Percentiles rank a stretch among this genome's conserved stretches.
Evolutionary conservation across 1,140 invertebrate genomes (phyloP).

Genomic region (Vanessa atalanta): DNA sequence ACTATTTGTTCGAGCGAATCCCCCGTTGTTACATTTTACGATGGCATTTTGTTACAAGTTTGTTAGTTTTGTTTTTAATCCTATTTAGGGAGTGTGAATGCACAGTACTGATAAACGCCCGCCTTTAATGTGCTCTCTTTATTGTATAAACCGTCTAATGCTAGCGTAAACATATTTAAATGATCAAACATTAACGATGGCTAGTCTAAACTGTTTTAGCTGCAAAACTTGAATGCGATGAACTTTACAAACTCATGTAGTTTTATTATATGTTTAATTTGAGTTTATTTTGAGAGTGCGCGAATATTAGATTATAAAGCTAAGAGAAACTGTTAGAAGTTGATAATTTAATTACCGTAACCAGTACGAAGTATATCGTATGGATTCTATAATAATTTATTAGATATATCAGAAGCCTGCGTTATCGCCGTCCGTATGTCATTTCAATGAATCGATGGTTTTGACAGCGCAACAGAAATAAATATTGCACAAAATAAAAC

Average conservation of each 20-base stretch:
- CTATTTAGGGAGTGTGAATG: constrained; percentile 46
- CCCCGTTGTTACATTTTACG: constrained; percentile 42
- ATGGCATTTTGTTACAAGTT: constrained; percentile 45
- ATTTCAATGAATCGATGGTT: neutral
- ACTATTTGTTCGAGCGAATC: constrained; percentile 42
- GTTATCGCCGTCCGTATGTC: neutral
- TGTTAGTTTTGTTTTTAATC: constrained; percentile 49
- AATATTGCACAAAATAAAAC: too few relatives aligned
- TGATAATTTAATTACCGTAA: neutral
- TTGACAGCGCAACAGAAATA: neutral
- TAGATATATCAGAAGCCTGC: neutral
- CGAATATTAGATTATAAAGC: constrained; percentile 3
- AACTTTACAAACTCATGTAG: constrained; percentile 15
- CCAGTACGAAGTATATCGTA: neutral
- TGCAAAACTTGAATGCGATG: constrained; percentile 21
- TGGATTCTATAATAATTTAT: neutral
- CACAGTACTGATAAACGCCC: constrained; percentile 42
- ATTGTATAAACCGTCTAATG: constrained; percentile 37
- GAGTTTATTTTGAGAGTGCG: neutral
- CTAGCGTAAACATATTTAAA: constrained; percentile 37
- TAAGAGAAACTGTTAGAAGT: neutral
- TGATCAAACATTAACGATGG: constrained; percentile 33
- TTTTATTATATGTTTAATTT: constrained; percentile 13
- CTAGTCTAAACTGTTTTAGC: constrained; percentile 23
- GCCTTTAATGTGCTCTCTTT: constrained; percentile 39